Conservation (phyloP, 2,797 vertebrate genomes). For the Streptopelia turtur region DNA sequence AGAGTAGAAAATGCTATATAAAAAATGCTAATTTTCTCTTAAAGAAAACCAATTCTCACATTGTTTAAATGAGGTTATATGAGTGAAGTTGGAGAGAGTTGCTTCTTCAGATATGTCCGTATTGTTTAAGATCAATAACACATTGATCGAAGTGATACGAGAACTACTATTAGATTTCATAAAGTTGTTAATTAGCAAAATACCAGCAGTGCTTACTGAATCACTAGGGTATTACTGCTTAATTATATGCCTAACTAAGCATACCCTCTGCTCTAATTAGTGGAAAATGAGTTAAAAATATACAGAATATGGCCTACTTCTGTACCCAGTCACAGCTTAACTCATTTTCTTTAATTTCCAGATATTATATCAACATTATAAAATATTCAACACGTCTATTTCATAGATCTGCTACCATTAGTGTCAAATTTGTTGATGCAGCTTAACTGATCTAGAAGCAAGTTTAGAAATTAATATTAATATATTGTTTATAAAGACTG, state of each 20-base stretch:
- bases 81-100: not conserved
- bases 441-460: slow-evolving; percentile 19
- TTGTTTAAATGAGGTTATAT: not conserved
- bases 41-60: not conserved
- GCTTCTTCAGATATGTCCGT: not conserved
- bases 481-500: slow-evolving; percentile 11
- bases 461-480: slow-evolving; percentile 49
- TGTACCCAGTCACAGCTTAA: not conserved
- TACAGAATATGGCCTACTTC: slow-evolving; percentile 50
- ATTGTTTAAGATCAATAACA: slow-evolving; percentile 35
- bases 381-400: slow-evolving; percentile 50
- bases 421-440: slow-evolving; percentile 18
- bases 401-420: slow-evolving; percentile 32
- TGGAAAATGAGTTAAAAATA: slow-evolving; percentile 61
- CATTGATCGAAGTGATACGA: slow-evolving; percentile 9
- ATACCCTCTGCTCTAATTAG: slow-evolving; percentile 44
- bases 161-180: slow-evolving; percentile 11
- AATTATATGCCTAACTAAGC: slow-evolving; percentile 62
- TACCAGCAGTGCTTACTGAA: slow-evolving; percentile 37
- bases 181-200: slow-evolving; percentile 44
- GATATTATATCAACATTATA: slow-evolving; percentile 33
- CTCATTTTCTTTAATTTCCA: slow-evolving; percentile 51
- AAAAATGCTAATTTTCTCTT: not conserved
- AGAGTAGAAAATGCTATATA: not conserved
- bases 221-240: slow-evolving; percentile 47